Evolutionary conservation across 2,888 invertebrate genomes (phyloP), one percentile per base, ranked within the genome.

Genomic region (Lepidochitona cinerea): DNA sequence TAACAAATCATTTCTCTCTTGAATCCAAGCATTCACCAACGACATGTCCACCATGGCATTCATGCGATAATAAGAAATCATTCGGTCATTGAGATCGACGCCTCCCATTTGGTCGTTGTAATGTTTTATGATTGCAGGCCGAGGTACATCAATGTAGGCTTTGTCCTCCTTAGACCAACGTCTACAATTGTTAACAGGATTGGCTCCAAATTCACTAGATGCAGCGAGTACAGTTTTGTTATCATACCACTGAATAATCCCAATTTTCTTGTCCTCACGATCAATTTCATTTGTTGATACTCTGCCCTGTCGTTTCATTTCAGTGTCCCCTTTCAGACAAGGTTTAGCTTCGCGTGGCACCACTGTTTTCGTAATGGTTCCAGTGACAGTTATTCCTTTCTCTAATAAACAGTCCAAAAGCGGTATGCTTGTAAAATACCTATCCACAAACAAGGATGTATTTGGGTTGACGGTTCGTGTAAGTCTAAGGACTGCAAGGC

Each of bases 61-160:
- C 9, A 59, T 59, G 32, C 59, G 59, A 59, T 59, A 59, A 59
- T 26, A 59, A 7, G 59, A 59, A 12, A 59, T 26, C 59, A 59
- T 59, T 23, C 59, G 23, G 32, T 59, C 59, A 23, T n/a, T 59
- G 26, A 73, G 59, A 37, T 75, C 75, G 4, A 73, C 68, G 4
- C 73, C 73, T 23, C 72, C 75, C 72, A 75, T 75, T 59, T 37
- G 49, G n/a, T 54, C 18, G 37, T 72, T 73, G 68, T 77, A 78
- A 23, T 37, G 64, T 12, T 70, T 1, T 14, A 78, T 65, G 36
- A 76, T 59, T 6, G 72, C 72, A 5, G 78, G 75, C 7, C 71
- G 37, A 0, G 33, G 41, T 1, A 76, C 54, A n/a, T 36, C 37
- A n/a, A 71, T 41, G 1, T 37, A 29, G 26, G 41, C 26, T 54